Percentiles rank a stretch among this genome's conserved stretches.
Conservation (phyloP, 2,113 vertebrate species). For the Chascanopsetta lugubris region DNA sequence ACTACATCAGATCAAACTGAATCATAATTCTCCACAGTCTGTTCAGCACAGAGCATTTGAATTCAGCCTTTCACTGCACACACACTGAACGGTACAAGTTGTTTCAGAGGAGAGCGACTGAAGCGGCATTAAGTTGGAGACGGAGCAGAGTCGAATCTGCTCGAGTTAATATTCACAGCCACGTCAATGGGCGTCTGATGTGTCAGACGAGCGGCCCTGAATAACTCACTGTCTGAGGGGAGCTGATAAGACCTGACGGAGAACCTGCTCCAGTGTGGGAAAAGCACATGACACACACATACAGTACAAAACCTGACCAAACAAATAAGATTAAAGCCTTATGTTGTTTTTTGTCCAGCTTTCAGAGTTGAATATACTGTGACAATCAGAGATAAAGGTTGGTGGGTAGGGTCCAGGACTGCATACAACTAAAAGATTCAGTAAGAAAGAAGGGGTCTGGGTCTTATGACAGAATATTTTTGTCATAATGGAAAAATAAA, state of each 20-base stretch:
- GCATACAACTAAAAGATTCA: too few relatives aligned
- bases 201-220: conserved; percentile 44
- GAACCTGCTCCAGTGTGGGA: conserved; percentile 46
- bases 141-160: conserved; percentile 32
- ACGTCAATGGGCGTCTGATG: conserved; percentile 53
- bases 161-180: conserved; percentile 57
- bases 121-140: conserved; percentile 29
- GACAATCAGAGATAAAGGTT: too few relatives aligned
- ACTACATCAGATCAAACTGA: conserved; percentile 16
- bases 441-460: too few relatives aligned
- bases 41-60: conserved; percentile 9
- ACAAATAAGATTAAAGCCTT: background rate
- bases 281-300: conserved; percentile 26
- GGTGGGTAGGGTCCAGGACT: too few relatives aligned
- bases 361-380: too few relatives aligned
- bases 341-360: too few relatives aligned
- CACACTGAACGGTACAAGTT: conserved; percentile 30
- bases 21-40: conserved; percentile 10
- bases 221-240: conserved; percentile 65
- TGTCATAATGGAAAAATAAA: too few relatives aligned
- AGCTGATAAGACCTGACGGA: conserved; percentile 70
- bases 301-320: conserved; percentile 20
- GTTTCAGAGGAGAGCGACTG: conserved; percentile 10
- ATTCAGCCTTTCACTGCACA: conserved; percentile 8
- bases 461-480: too few relatives aligned